Conservation (phyloP, 1,140 invertebrate genomes). For the Sipha flava region DNA sequence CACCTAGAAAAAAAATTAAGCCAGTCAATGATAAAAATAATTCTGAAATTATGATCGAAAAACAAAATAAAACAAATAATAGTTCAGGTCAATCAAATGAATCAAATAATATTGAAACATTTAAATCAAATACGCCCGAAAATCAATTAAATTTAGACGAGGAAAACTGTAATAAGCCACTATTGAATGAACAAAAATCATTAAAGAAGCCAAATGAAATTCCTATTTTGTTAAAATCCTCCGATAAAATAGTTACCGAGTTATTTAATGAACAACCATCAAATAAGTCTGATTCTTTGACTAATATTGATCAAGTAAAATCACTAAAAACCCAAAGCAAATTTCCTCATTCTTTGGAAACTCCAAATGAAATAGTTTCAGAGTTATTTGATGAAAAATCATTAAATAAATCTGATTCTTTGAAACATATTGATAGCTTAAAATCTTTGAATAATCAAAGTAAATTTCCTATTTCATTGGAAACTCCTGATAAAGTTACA, state of each 20-base stretch:
- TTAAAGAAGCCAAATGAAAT: background rate
- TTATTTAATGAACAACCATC: background rate
- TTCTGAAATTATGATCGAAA: background rate
- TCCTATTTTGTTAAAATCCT: background rate
- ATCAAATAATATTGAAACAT: background rate
- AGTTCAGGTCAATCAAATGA: background rate
- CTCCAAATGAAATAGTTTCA: background rate
- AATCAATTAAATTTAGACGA: background rate
- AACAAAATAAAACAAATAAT: background rate
- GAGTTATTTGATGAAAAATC: background rate
- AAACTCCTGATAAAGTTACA: background rate
- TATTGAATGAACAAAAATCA: background rate
- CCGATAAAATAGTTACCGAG: background rate
- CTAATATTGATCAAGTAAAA: background rate
- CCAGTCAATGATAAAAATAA: background rate
- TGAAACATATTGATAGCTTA: background rate
- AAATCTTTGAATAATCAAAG: background rate
- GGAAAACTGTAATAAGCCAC: background rate
- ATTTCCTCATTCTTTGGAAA: background rate
- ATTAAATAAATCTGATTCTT: background rate
- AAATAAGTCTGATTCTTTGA: background rate
- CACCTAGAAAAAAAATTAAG: slow-evolving; percentile 7
- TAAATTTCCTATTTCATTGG: background rate
- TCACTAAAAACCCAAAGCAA: background rate
- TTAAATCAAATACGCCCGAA: background rate